Base-by-base conservation (phyloP, 2,113 vertebrate species). In the Dryoscopus gambensis region DNA sequence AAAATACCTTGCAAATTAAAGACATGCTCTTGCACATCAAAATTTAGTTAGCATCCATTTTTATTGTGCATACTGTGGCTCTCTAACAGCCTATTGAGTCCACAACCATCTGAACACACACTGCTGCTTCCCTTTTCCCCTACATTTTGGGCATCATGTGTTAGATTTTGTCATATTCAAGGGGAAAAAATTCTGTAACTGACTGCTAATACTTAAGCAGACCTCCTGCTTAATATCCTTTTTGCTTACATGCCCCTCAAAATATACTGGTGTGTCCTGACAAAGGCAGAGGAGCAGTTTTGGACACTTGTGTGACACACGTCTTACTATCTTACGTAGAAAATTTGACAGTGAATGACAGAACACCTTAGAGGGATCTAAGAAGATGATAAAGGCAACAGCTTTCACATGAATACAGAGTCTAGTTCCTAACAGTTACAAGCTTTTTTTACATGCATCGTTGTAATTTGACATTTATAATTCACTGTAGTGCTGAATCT, bases 401-500 rank as follows among this genome's bases (percentile, higher is more conserved):
- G 78, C 64, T 93, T 84, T 94, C 86, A 70, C 84, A 70, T 59
- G 92, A 96, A 96, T 93, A 90, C 62, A 68, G 90, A 97, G 65
- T 95, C 94, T 96, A 95, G 76, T 94, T 96, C 95, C 94, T 98
- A 98, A 97, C 95, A 97, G 97, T 95, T 97, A 96, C 97, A 96
- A 91, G 94, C 94, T 95, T 97, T 97, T 96, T 97, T 97, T 95
- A 97, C 91, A 96, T 96, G 95, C 97, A 95, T 97, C 94, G 95
- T 91, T 93, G 96, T 97, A 98, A 97, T 98, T 97, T 98, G 97
- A 97, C 97, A 98, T 98, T 98, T 98, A 97, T 97, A 98, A 98
- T 98, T 97, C 96, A 97, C 96, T 16, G 79, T 94, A 80, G 93
- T 87, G 94, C 89, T 90, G 96, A 95, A 89, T 97, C 96, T 97